These are phyloP conservation scores for Plectropomus leopardus DNA, from an alignment of 2,113 vertebrate genomes.

Conservation along the genomic window DNA sequence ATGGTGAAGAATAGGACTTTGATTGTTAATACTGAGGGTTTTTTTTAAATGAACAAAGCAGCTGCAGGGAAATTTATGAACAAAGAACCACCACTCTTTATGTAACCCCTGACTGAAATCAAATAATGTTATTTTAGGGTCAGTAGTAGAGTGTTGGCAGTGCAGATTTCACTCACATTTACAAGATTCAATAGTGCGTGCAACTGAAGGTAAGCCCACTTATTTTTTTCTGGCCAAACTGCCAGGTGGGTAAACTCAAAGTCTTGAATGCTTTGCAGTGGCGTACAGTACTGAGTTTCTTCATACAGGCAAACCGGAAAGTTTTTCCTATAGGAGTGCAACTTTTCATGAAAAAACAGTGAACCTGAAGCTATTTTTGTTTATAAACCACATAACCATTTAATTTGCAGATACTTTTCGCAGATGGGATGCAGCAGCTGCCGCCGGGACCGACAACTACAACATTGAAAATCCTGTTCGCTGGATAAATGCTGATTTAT, in stretches of 20 bases:
- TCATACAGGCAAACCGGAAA: neutral
- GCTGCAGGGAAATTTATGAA: neutral
- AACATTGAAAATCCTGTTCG: constrained; percentile 54
- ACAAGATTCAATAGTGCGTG: neutral
- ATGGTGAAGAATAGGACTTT: no score
- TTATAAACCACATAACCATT: constrained; percentile 55
- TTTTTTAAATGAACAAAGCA: neutral
- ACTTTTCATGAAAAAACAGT: neutral
- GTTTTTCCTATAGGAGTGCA: neutral
- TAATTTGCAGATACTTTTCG: constrained; percentile 44
- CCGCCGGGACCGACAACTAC: constrained; percentile 19
- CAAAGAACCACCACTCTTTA: neutral
- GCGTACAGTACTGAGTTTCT: neutral
- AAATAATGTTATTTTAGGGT: constrained; percentile 30
- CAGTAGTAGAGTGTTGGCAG: neutral
- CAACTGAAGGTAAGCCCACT: neutral
- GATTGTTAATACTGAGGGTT: neutral
- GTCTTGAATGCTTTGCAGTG: neutral
- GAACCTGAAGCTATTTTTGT: constrained; percentile 30
- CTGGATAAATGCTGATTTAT: constrained; percentile 62
- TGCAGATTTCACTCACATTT: constrained; percentile 22
- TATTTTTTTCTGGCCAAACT: neutral
- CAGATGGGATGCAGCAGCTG: constrained; percentile 59
- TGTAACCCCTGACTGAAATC: constrained; percentile 1
- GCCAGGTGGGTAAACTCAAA: constrained; percentile 8